Percentiles rank a stretch among this genome's conserved stretches.
Evolutionary conservation across 2,113 vertebrate genomes (phyloP).

Genomic region (Octodon degus): DNA sequence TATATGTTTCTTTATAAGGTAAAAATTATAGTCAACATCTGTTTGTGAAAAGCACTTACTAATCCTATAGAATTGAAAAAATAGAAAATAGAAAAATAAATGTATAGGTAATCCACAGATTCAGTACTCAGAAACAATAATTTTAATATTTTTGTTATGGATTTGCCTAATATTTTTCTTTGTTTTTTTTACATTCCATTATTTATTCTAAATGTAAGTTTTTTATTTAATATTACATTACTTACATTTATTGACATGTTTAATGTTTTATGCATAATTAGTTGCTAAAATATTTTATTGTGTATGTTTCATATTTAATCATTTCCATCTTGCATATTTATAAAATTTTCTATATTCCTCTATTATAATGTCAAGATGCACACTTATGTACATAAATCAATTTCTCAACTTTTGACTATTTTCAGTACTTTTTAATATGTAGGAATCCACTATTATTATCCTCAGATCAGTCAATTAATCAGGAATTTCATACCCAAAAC

Average conservation of each 20-base stretch:
- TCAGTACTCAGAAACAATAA: background rate
- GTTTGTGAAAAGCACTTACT: background rate
- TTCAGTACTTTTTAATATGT: background rate
- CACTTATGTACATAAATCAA: background rate
- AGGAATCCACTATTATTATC: background rate
- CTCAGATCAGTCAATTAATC: background rate
- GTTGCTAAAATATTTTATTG: background rate
- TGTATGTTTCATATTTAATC: background rate
- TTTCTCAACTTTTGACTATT: background rate
- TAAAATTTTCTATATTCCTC: background rate
- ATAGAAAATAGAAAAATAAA: background rate
- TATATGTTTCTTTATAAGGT: background rate
- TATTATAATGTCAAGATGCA: background rate
- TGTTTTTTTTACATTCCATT: background rate
- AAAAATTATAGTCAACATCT: background rate
- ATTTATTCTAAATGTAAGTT: background rate
- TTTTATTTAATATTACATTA: background rate
- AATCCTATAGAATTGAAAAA: conserved; percentile 45
- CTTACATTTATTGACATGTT: background rate
- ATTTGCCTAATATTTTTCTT: background rate
- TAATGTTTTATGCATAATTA: background rate
- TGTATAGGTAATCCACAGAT: background rate
- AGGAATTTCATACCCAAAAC: conserved; percentile 1
- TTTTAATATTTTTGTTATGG: conserved; percentile 36
- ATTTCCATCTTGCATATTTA: background rate